Percentiles rank a stretch among this genome's conserved stretches.
Evolutionary conservation across 2,797 vertebrate species (phyloP).

Genomic region (Hemitrygon akajei): DNA sequence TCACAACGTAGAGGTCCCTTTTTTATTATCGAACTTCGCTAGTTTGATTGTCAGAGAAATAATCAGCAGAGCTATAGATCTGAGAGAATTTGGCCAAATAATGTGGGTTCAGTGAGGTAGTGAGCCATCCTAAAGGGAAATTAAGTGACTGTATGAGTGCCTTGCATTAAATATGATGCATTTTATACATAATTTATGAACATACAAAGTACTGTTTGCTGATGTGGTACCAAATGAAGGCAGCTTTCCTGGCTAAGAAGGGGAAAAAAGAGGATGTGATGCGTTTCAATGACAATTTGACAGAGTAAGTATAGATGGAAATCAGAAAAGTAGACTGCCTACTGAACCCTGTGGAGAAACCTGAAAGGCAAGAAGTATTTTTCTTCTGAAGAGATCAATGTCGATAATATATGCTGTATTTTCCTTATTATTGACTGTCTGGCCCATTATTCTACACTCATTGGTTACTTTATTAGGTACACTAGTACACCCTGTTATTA

Average conservation of each 20-base stretch:
- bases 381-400: neutral
- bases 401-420: too few species aligned
- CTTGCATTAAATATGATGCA: neutral
- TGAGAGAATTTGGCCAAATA: neutral
- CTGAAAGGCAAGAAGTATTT: neutral
- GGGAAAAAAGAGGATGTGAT: neutral
- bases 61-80: neutral
- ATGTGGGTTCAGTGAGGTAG: neutral
- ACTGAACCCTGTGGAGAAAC: neutral
- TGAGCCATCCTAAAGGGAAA: neutral
- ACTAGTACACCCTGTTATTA: too few species aligned
- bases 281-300: neutral
- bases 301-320: neutral
- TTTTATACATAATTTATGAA: constrained; percentile 21
- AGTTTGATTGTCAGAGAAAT: neutral
- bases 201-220: neutral
- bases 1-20: neutral
- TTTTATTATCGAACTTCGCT: neutral
- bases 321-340: neutral
- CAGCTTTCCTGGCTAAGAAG: neutral
- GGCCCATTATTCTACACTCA: too few species aligned
- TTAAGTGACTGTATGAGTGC: neutral
- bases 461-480: too few species aligned
- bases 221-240: neutral
- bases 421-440: too few species aligned